Conservation (phyloP, 2,797 vertebrate genomes). For the Melanogrammus aeglefinus region DNA sequence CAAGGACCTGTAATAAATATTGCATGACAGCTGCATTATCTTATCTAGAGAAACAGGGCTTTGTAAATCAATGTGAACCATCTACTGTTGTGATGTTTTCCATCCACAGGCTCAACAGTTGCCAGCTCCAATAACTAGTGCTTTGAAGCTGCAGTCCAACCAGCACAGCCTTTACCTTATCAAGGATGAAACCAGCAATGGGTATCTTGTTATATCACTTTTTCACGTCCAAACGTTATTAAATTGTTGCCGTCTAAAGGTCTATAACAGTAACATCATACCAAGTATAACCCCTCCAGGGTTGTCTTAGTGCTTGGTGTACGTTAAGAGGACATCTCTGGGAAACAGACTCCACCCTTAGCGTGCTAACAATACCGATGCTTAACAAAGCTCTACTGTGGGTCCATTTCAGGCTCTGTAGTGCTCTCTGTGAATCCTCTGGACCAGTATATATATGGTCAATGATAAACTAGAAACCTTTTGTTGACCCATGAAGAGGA, state of each 20-base stretch:
- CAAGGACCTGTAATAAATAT: background rate
- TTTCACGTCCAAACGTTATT: background rate
- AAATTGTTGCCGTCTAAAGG: background rate
- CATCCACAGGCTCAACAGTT: slow-evolving; percentile 81
- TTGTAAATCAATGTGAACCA: slow-evolving; percentile 7
- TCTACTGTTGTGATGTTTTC: background rate
- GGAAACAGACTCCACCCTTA: no score
- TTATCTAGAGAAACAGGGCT: background rate
- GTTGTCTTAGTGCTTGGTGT: background rate
- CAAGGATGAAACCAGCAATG: slow-evolving; percentile 77
- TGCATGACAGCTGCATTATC: background rate
- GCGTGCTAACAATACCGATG: background rate
- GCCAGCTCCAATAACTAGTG: slow-evolving; percentile 83
- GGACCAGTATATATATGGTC: background rate
- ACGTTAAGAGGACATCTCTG: no score
- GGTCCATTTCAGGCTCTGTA: background rate
- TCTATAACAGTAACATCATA: background rate
- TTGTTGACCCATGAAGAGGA: background rate
- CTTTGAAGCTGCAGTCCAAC: slow-evolving; percentile 83
- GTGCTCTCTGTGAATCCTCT: background rate
- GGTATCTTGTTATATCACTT: slow-evolving; percentile 60
- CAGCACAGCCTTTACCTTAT: slow-evolving; percentile 87
- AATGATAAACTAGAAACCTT: background rate
- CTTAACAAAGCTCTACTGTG: background rate
- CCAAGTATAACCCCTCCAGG: background rate